phyloP scores from a whole-genome alignment of 2,113 vertebrate genomes.

The Tetrax tetrax region DNA sequence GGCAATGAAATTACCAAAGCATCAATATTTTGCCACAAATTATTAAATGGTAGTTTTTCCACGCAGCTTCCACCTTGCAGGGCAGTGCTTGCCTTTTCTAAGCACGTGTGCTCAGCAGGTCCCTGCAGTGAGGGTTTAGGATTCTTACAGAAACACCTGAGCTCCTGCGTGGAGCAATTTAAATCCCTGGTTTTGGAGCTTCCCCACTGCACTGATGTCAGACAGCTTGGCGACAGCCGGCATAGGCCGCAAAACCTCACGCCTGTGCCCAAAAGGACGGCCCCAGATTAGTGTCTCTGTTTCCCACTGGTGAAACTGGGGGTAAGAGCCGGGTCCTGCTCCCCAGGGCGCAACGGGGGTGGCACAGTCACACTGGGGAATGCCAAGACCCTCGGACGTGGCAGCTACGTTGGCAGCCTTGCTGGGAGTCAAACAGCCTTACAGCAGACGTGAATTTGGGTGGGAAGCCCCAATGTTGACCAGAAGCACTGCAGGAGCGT shows the following conservation, averaged over 20 bases:
- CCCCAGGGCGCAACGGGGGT: neutral
- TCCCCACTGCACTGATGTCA: neutral
- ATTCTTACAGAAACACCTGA: neutral
- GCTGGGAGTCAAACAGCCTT: neutral
- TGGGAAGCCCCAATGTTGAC: neutral
- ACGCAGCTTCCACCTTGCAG: neutral
- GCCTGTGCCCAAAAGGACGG: fast-evolving
- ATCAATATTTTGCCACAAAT: neutral
- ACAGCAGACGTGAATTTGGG: neutral
- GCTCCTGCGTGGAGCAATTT: neutral
- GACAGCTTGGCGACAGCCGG: neutral
- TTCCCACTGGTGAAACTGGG: neutral
- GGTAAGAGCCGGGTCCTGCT: neutral
- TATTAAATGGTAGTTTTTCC: neutral
- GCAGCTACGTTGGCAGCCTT: neutral
- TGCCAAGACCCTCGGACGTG: fast-evolving
- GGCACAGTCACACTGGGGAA: neutral
- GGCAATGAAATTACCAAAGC: neutral
- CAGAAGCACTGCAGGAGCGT: neutral
- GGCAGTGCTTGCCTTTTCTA: neutral
- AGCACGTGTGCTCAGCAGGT: neutral
- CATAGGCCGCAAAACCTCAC: neutral
- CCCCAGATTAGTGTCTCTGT: neutral
- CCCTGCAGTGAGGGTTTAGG: neutral
- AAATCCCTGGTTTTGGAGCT: neutral